These are phyloP conservation scores for crab-eating macaque (Macaca fascicularis) DNA, from an alignment of 2,113 vertebrate species.

Conservation along the genomic window DNA sequence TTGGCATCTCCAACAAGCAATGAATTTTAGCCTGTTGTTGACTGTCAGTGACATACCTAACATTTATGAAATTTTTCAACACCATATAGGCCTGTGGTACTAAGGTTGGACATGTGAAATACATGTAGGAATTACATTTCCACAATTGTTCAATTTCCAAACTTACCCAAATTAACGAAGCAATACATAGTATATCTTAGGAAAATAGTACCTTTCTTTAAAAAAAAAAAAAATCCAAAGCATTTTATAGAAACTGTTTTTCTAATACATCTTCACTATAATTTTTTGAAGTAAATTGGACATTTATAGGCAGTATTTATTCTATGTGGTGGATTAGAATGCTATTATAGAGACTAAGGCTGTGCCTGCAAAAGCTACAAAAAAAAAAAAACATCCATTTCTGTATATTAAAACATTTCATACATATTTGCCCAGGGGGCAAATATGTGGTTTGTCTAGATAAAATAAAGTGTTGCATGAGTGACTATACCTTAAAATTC, in stretches of 20 bases:
- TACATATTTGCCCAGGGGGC: neutral
- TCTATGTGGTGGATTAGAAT: neutral
- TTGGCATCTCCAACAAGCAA: neutral
- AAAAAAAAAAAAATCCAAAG: neutral
- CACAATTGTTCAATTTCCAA: neutral
- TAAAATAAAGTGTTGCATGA: neutral
- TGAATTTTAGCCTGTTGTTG: neutral
- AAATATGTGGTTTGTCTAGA: neutral
- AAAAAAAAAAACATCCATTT: neutral
- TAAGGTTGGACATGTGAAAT: neutral
- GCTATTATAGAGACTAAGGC: neutral
- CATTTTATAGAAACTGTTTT: neutral
- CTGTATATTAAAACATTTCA: neutral
- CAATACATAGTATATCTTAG: neutral
- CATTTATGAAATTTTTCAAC: neutral
- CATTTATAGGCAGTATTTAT: neutral
- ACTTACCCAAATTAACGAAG: neutral
- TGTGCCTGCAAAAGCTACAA: neutral
- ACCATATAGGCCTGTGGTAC: neutral
- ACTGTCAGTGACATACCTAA: neutral
- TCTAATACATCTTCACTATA: neutral
- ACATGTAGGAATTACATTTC: neutral
- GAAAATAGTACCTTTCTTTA: neutral
- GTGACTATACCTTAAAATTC: neutral
- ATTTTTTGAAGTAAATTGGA: neutral